Base-by-base conservation (phyloP, 2,113 vertebrate genomes). In the Chascanopsetta lugubris region DNA sequence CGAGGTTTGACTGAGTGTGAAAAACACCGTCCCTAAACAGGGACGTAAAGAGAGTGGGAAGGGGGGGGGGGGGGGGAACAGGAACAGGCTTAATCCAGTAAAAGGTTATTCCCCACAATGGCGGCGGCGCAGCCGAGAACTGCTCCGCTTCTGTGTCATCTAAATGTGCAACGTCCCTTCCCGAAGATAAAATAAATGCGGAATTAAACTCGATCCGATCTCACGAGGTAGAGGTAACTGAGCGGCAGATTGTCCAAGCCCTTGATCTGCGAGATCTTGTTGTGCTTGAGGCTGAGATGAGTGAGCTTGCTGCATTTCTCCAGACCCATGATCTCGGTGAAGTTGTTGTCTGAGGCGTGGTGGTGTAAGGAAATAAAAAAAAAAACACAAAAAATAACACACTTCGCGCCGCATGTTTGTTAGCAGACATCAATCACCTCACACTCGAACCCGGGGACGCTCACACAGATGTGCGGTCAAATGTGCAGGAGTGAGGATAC, bases 401-500 rank as follows among this genome's bases (percentile, higher is more conserved):
- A n/a, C n/a, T n/a, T n/a, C n/a, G n/a, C n/a, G n/a, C n/a, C n/a
- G n/a, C n/a, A 22, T 4, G 1, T 56, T 18, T 18, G 3, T 17
- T 13, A 2, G 3, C 18, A 18, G 12, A 46, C 8, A 55, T 48
- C 8, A 10, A 22, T 50, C 13, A 15, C 2, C 6, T 9, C 27
- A 26, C 11, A 58, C n/a, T n/a, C n/a, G 8, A 42, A 27, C 24
- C 38, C 21, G 38, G 12, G 5, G 25, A 10, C n/a, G 8, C 0
- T 20, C 10, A 11, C 17, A 51, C 59, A 25, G 53, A 63, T 65
- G 20, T 22, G n/a, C n/a, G n/a, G n/a, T n/a, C n/a, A 48, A 43
- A 51, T 50, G 17, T 55, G 30, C 26, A 10, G 57, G 17, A n/a
- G 25, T 80, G 95, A 98, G 96, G 96, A 99, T 99, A 99, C 97